These are phyloP conservation scores for Phodopus roborovskii DNA, from an alignment of 2,113 vertebrate genomes.

Conservation along the genomic window DNA sequence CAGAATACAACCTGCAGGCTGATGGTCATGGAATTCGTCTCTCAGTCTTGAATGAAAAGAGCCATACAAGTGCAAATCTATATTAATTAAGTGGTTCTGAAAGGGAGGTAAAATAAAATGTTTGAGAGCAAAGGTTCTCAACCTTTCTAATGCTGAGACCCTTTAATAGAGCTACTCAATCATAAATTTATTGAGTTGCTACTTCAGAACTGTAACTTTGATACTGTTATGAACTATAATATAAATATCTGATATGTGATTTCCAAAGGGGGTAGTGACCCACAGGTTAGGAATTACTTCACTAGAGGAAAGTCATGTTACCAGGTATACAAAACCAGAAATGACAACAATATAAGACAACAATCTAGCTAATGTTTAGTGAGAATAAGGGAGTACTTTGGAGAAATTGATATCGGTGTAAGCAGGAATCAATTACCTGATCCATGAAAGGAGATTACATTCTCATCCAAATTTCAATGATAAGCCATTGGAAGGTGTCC, in stretches of 20 bases:
- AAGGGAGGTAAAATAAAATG: background rate
- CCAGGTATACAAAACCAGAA: background rate
- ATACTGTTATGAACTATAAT: background rate
- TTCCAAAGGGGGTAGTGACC: background rate
- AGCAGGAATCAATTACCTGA: background rate
- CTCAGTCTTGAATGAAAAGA: background rate
- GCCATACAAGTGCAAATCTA: background rate
- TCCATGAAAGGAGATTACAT: background rate
- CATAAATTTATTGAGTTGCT: background rate
- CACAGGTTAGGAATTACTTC: background rate
- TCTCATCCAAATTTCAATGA: background rate
- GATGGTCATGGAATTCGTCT: background rate
- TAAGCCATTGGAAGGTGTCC: background rate
- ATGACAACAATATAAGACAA: too few relatives aligned
- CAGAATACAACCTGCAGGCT: background rate
- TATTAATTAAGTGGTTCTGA: background rate
- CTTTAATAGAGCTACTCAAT: background rate
- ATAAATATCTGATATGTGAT: background rate
- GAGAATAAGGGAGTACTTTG: fast-evolving
- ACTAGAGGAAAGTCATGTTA: background rate
- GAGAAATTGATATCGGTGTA: fast-evolving
- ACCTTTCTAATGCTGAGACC: background rate
- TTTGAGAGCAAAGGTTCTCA: background rate
- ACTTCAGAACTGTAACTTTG: background rate
- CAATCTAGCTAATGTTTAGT: background rate